phyloP scores from a whole-genome alignment of 1,140 invertebrate genomes.

The Dryas iulia region DNA sequence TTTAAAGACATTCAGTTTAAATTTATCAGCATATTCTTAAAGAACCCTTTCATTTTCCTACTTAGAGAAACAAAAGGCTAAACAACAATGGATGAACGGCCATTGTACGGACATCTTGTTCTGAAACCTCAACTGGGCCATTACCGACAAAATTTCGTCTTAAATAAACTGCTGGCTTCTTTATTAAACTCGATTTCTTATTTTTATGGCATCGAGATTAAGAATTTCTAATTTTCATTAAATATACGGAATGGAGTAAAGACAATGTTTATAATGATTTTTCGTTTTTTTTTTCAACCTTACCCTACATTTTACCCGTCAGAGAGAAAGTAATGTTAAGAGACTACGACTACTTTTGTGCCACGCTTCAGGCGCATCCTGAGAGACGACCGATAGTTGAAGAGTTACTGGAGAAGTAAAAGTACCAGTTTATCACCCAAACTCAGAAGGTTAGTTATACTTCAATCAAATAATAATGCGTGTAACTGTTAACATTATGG shows the following conservation, averaged over 20 bases:
- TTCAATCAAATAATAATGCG: no score
- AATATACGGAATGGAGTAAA: background rate
- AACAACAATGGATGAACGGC: conserved; percentile 24
- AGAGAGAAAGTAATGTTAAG: no score
- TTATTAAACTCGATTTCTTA: conserved; percentile 19
- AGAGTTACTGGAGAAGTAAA: no score
- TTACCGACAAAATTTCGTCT: conserved; percentile 21
- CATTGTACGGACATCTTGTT: conserved; percentile 31
- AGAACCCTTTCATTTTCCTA: conserved; percentile 20
- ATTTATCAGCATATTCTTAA: conserved; percentile 17
- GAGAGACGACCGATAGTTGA: no score
- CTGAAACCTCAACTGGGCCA: conserved; percentile 28
- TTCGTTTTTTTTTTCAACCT: no score
- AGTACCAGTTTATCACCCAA: no score
- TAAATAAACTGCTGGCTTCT: conserved; percentile 26
- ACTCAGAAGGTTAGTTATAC: no score
- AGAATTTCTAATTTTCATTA: background rate
- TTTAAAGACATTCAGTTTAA: conserved; percentile 10
- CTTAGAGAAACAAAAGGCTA: conserved; percentile 26
- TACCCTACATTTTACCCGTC: no score
- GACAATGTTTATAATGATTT: background rate
- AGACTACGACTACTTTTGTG: no score
- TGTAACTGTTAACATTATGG: no score
- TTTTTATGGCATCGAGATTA: conserved; percentile 13
- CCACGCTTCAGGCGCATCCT: no score